Conservation (phyloP, 2,113 vertebrate genomes). For the Elaphurus davidianus region DNA sequence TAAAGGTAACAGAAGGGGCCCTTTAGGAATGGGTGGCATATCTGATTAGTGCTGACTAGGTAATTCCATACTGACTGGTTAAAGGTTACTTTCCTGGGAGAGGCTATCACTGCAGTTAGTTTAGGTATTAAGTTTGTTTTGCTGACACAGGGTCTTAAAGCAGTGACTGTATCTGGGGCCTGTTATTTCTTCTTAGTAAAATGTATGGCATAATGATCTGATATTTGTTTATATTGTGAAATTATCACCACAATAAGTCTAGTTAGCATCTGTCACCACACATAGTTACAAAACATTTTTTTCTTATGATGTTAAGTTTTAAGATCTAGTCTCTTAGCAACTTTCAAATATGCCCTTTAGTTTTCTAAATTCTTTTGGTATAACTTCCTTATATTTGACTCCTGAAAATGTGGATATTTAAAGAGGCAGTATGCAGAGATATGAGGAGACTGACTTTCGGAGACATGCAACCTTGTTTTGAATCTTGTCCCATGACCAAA, state of each 20-base stretch:
- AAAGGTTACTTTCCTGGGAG: not conserved
- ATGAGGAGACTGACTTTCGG: not conserved
- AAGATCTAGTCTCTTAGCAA: not conserved
- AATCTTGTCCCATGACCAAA: not conserved
- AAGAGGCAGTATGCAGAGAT: not conserved
- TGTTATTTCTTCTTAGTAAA: not conserved
- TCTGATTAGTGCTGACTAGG: not conserved
- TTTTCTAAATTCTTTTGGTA: not conserved
- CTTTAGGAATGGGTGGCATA: not conserved
- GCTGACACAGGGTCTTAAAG: not conserved
- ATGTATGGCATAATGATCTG: not conserved
- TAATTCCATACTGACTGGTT: not conserved
- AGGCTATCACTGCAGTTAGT: not conserved
- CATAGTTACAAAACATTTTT: not conserved
- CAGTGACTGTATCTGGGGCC: not conserved
- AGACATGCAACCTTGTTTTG: not conserved
- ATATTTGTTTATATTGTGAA: not conserved
- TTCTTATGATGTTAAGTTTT: not conserved
- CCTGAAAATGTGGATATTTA: not conserved
- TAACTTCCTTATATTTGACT: not conserved
- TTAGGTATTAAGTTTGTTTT: not conserved
- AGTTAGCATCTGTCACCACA: not conserved
- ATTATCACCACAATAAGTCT: not conserved
- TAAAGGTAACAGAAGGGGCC: not conserved
- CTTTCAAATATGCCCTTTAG: not conserved